Evolutionary conservation across 2,888 invertebrate genomes (phyloP).

Genomic region (Spisula solida): DNA sequence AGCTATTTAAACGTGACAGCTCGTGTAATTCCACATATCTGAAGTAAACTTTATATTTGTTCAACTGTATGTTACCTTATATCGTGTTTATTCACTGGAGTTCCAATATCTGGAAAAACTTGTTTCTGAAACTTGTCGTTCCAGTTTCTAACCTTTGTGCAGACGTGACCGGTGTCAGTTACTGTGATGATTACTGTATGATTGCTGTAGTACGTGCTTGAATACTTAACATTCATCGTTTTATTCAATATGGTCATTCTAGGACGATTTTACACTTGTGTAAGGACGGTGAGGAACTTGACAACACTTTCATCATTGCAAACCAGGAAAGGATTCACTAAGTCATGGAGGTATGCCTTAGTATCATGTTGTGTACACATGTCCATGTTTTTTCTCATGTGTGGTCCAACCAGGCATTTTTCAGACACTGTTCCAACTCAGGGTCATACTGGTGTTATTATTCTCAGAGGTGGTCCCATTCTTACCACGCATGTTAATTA

Average conservation of each 20-base stretch:
- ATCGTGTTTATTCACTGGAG: background rate
- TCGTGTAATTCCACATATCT: background rate
- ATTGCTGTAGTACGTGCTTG: background rate
- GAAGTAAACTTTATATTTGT: background rate
- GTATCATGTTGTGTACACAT: too few species aligned
- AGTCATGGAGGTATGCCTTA: slow-evolving; percentile 15
- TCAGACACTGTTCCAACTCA: too few species aligned
- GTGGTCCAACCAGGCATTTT: too few species aligned
- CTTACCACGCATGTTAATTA: too few species aligned
- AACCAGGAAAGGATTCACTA: slow-evolving; percentile 29
- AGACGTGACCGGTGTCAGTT: slow-evolving; percentile 18
- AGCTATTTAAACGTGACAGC: background rate
- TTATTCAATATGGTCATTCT: background rate
- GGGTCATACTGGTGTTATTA: too few species aligned
- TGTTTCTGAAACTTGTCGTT: slow-evolving; percentile 19
- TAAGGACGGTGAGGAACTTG: slow-evolving; percentile 45
- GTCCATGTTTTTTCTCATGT: too few species aligned
- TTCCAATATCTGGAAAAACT: slow-evolving; percentile 28
- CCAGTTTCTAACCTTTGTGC: slow-evolving; percentile 36
- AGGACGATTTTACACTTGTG: background rate
- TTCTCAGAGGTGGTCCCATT: too few species aligned
- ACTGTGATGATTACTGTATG: background rate
- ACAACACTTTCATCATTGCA: slow-evolving; percentile 44
- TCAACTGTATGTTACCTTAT: background rate
- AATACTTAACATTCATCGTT: background rate